A percentile compares a stretch with the other conserved stretches of the same genome.
phyloP scores from a whole-genome alignment of 1,140 invertebrate genomes.

The Bursaphelenchus mucronatus region DNA sequence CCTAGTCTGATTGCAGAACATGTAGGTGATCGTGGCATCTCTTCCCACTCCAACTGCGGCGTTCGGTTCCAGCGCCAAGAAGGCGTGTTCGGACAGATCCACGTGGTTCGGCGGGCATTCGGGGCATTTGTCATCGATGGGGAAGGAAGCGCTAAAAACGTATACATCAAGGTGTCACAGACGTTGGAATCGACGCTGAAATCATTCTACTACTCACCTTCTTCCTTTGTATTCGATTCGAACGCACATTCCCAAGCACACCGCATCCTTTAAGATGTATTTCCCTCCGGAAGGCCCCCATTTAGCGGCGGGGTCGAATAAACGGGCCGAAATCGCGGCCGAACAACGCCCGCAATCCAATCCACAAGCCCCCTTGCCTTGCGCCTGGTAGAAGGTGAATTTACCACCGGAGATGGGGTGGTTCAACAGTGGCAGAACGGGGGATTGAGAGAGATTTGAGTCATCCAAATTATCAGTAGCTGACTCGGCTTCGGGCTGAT shows the following conservation, averaged over 20 bases:
- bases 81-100: constrained; percentile 19
- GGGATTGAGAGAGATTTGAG: too few species aligned
- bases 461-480: too few species aligned
- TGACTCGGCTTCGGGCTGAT: too few species aligned
- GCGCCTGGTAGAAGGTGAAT: constrained; percentile 34
- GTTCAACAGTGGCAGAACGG: constrained; percentile 4
- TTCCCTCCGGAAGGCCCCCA: constrained; percentile 25
- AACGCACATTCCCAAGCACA: constrained; percentile 27
- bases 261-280: constrained; percentile 24
- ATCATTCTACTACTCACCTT: constrained; percentile 5
- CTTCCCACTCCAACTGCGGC: constrained; percentile 27
- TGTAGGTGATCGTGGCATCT: constrained; percentile 9
- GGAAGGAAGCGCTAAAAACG: constrained; percentile 10
- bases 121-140: constrained; percentile 35
- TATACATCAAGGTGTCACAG: too few species aligned
- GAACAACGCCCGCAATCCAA: constrained; percentile 2
- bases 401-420: constrained; percentile 29
- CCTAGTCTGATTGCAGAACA: background rate
- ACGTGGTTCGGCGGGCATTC: constrained; percentile 27
- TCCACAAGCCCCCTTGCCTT: constrained; percentile 29
- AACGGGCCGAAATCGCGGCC: constrained; percentile 14
- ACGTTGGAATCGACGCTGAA: too few species aligned
- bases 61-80: constrained; percentile 21
- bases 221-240: constrained; percentile 36
- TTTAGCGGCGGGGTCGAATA: constrained; percentile 20